These are phyloP conservation scores for Sacculina carcini DNA, from an alignment of 2,888 invertebrate species.

Conservation along the genomic window DNA sequence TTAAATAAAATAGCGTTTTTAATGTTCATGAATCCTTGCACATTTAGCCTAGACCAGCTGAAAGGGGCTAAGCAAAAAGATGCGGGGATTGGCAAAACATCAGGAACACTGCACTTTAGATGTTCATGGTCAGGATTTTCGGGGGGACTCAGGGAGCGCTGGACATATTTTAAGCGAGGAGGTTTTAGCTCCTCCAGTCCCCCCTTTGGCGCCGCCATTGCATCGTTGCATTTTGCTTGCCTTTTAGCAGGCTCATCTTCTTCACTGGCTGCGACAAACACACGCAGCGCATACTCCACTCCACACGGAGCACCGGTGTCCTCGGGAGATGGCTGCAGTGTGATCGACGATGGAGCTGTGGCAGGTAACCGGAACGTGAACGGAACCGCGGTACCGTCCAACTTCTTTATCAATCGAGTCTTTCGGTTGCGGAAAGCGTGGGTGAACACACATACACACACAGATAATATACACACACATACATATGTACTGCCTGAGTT, in stretches of 20 bases:
- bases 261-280: constrained; percentile 53
- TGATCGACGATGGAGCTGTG: constrained; percentile 70
- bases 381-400: constrained; percentile 57
- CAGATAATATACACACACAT: background rate
- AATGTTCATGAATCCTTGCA: no score
- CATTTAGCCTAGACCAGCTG: no score
- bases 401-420: constrained; percentile 58
- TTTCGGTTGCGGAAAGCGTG: constrained; percentile 25
- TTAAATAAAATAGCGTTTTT: no score
- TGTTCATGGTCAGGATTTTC: no score
- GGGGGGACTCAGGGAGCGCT: no score
- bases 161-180: background rate
- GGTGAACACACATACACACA: constrained; percentile 14
- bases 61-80: no score
- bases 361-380: constrained; percentile 56
- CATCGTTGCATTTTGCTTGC: constrained; percentile 16
- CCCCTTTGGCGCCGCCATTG: no score
- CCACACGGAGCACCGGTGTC: constrained; percentile 74
- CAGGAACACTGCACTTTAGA: no score
- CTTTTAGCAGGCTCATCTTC: constrained; percentile 53
- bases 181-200: no score
- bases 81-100: no score
- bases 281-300: constrained; percentile 70
- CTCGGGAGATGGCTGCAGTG: constrained; percentile 57
- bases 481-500: background rate